A percentile compares a stretch with the other conserved stretches of the same genome.
Conservation (phyloP, 2,888 invertebrate genomes). For the Marronus borbonicus region DNA sequence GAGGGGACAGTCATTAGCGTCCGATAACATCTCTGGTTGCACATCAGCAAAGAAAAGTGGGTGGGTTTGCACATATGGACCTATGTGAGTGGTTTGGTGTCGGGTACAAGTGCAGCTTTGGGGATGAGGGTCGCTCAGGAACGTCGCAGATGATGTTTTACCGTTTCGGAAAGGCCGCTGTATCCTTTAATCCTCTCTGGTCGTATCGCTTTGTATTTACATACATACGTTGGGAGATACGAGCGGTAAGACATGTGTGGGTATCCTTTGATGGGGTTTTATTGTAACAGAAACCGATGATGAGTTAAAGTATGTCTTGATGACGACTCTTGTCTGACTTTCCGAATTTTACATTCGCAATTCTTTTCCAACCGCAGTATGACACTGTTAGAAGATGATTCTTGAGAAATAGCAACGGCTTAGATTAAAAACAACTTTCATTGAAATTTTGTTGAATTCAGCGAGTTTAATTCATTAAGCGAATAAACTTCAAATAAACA, state of each 20-base stretch:
- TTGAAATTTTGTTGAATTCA: too few relatives aligned
- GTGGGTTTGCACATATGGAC: constrained; percentile 65
- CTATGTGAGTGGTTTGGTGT: constrained; percentile 62
- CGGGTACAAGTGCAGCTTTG: constrained; percentile 66
- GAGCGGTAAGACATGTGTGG: constrained; percentile 14
- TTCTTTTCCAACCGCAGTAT: too few relatives aligned
- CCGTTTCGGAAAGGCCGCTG: constrained; percentile 4
- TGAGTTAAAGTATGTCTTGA: too few relatives aligned
- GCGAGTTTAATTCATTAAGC: too few relatives aligned
- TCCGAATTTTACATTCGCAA: too few relatives aligned
- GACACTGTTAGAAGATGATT: too few relatives aligned
- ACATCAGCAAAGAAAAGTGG: constrained; percentile 61
- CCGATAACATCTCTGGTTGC: constrained; percentile 69
- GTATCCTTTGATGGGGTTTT: not conserved
- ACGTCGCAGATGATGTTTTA: constrained; percentile 31
- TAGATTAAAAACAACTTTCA: too few relatives aligned
- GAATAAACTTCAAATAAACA: too few relatives aligned
- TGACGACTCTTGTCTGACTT: too few relatives aligned
- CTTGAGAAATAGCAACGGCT: too few relatives aligned
- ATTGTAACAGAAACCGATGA: not conserved
- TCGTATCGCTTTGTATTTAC: constrained; percentile 23
- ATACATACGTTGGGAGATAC: not conserved
- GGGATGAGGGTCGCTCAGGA: constrained; percentile 39
- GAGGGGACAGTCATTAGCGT: constrained; percentile 67
- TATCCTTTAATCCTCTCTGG: constrained; percentile 36